Evolutionary conservation across 2,888 invertebrate species (phyloP).

Genomic region (Cephonodes hylas): DNA sequence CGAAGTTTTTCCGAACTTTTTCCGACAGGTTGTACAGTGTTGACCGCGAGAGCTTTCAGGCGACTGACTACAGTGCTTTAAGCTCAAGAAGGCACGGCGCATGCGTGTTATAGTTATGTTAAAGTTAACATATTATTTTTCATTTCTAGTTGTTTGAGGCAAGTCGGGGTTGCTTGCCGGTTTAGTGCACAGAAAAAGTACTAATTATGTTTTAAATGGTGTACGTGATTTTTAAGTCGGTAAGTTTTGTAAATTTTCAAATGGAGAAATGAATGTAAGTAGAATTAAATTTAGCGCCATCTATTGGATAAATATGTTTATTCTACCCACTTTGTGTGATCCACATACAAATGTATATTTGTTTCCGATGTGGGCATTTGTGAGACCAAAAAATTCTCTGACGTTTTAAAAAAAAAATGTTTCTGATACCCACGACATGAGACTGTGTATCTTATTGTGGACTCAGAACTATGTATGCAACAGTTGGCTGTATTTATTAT

Average conservation of each 20-base stretch:
- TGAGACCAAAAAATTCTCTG: too few species aligned
- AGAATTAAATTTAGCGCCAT: not conserved
- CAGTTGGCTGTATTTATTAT: too few species aligned
- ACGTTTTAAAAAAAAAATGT: too few species aligned
- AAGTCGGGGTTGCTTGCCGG: not conserved
- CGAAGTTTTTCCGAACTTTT: conserved; percentile 28
- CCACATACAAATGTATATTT: too few species aligned
- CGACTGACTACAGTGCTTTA: conserved; percentile 18
- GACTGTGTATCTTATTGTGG: too few species aligned
- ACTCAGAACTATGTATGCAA: too few species aligned
- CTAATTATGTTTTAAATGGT: not conserved
- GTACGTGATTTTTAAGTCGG: not conserved
- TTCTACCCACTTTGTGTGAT: too few species aligned
- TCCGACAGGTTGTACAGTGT: conserved; percentile 13
- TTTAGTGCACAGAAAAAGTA: too few species aligned
- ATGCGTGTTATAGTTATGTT: not conserved
- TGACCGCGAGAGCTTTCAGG: conserved; percentile 16
- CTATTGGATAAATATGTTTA: not conserved
- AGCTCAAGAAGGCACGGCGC: not conserved
- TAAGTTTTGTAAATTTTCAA: not conserved
- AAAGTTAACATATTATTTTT: not conserved
- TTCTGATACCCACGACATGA: too few species aligned
- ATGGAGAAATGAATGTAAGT: too few species aligned
- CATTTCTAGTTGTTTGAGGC: not conserved
- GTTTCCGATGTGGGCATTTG: too few species aligned